These are phyloP conservation scores for Ceyx cyanopectus DNA, from an alignment of 2,113 vertebrate species.

Conservation along the genomic window DNA sequence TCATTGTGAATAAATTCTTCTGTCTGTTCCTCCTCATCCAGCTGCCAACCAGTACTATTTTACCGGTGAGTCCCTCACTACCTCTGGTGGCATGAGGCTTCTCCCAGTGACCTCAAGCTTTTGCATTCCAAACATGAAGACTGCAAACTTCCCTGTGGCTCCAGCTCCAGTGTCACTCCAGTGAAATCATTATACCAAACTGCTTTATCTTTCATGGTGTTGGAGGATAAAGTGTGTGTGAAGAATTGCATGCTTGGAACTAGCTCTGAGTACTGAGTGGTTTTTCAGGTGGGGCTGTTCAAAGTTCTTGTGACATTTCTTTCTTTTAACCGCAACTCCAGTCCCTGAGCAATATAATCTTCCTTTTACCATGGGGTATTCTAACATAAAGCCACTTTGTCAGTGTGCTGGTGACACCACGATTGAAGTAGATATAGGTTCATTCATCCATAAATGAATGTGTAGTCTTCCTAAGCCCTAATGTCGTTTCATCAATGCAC, in stretches of 20 bases:
- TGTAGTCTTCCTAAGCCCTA: conserved; percentile 39
- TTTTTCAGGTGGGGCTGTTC: conserved; percentile 7
- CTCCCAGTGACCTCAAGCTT: conserved; percentile 27
- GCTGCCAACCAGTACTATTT: background rate
- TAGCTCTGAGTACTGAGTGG: background rate
- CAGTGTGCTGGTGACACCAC: background rate
- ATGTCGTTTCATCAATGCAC: conserved; percentile 44
- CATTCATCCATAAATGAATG: conserved; percentile 35
- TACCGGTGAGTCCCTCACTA: background rate
- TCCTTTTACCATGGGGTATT: background rate
- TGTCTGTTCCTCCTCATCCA: background rate
- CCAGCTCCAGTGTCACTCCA: background rate
- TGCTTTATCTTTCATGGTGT: background rate
- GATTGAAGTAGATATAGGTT: conserved; percentile 41
- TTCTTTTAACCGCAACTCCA: conserved; percentile 19
- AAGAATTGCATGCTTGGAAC: conserved; percentile 1
- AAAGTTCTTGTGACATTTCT: background rate
- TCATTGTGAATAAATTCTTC: conserved; percentile 7
- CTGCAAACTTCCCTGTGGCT: background rate
- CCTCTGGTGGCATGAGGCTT: conserved; percentile 8
- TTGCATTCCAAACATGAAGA: background rate
- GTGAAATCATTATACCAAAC: background rate
- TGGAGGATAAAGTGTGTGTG: conserved; percentile 27
- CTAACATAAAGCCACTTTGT: conserved; percentile 57
- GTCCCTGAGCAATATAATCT: conserved; percentile 9